Evolutionary conservation across 2,113 vertebrate genomes (phyloP).

Genomic region (human): DNA sequence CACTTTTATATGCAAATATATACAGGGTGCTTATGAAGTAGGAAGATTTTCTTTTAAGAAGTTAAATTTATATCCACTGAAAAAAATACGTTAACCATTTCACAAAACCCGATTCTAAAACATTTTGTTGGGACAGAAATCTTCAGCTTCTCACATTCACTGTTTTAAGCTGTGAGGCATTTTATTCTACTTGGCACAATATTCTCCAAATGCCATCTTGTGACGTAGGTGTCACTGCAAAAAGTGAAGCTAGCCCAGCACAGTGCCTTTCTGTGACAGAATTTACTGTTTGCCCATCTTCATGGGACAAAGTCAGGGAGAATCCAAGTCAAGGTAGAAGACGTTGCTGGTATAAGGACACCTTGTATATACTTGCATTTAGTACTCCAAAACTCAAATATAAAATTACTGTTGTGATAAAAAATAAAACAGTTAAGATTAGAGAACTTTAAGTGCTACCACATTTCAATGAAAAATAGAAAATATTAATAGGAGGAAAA

Average conservation of each 20-base stretch:
- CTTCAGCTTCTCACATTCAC: not conserved
- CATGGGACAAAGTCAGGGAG: not conserved
- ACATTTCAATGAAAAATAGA: conserved; percentile 46
- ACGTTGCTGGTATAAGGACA: not conserved
- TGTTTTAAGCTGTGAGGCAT: not conserved
- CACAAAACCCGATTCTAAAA: conserved; percentile 10
- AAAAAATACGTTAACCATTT: not conserved
- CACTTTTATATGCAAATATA: conserved; percentile 52
- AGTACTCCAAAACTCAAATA: not conserved
- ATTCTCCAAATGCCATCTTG: not conserved
- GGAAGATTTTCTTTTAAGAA: not conserved
- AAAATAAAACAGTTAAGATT: conserved; percentile 21
- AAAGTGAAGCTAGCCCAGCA: not conserved
- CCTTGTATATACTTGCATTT: conserved; percentile 61
- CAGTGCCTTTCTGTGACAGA: not conserved
- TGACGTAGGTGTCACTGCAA: not conserved
- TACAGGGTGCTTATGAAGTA: conserved; percentile 37
- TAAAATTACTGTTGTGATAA: not conserved
- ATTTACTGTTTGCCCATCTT: not conserved
- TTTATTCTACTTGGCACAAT: not conserved
- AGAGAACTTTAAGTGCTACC: not conserved
- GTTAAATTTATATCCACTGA: not conserved
- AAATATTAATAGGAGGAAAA: conserved; percentile 33
- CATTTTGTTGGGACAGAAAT: conserved; percentile 26
- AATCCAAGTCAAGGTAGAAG: not conserved